Evolutionary conservation across 1,140 invertebrate genomes (phyloP), one percentile per base, ranked within the genome.

Genomic region (Andricus grossulariae): DNA sequence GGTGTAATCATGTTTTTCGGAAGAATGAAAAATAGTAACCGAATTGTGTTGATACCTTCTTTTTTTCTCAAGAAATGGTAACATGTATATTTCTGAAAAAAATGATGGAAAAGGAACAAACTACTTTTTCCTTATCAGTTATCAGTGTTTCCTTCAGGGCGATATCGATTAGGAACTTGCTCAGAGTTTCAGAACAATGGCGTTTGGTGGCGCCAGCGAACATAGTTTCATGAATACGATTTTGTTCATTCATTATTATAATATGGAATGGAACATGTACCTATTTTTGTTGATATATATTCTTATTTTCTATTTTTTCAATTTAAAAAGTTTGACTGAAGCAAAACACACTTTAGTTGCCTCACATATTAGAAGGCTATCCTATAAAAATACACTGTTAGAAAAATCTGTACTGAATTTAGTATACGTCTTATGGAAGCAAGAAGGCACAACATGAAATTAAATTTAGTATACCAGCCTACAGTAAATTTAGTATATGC

Each of bases 1-100:
- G 32, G 32, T 39, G 60, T 66, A 66, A 66, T 66, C 60, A 66
- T 66, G 32, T 66, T 66, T 66, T n/a, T 39, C 60, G 45, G 39
- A 66, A 39, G 32, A 66, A 66, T 66, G 60, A 39, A 66, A 66
- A 66, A 66, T 66, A 6, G 8, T 39, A 39, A 32, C 10, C 11
- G 25, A 66, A 39, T 10, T 11, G 25, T 66, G 13, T 16, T 66
- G 60, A 66, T 45, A 66, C 45, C 32, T 45, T 66, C n/a, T 6
- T 11, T 39, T 32, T 32, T 19, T 25, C 2, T 66, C 0, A 2
- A 66, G 2, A 39, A 66, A 25, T 66, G 32, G 7, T 32, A 15
- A 7, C 12, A 16, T 45, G 32, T 66, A 66, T n/a, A 45, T 16
- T 66, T 39, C 16, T 15, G n/a, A 8, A 54, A 18, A 19, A 54